Evolutionary conservation across 2,888 invertebrate genomes (phyloP).

Genomic region (Eupithecia vulgata): DNA sequence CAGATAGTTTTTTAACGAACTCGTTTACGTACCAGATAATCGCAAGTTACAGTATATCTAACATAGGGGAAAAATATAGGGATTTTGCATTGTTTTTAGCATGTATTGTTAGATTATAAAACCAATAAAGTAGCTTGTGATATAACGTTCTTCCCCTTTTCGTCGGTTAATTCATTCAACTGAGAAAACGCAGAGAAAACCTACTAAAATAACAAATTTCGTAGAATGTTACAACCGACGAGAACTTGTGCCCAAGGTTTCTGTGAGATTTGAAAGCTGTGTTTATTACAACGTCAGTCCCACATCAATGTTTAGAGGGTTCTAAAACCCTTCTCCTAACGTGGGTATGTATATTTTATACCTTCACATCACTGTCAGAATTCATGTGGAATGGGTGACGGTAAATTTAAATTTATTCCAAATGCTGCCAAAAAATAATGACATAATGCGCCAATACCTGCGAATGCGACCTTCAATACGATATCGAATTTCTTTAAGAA

Average conservation of each 20-base stretch:
- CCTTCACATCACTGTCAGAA: constrained; percentile 1
- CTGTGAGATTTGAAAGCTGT: background rate
- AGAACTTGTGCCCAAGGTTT: background rate
- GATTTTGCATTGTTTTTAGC: background rate
- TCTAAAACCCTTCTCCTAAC: constrained; percentile 8
- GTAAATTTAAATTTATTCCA: background rate
- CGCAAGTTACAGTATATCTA: background rate
- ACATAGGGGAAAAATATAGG: no score
- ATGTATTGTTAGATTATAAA: no score
- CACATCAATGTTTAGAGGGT: constrained; percentile 12
- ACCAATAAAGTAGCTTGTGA: no score
- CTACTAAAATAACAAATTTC: background rate
- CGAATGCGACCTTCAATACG: background rate
- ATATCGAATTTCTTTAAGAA: no score
- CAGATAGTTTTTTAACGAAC: background rate
- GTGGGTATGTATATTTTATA: background rate
- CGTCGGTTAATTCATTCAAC: background rate
- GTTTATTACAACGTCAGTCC: background rate
- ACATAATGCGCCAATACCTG: background rate
- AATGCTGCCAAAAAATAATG: background rate
- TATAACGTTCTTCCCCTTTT: background rate
- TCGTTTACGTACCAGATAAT: background rate
- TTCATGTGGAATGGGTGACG: background rate
- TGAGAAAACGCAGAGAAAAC: background rate
- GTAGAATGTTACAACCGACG: background rate